Conservation (phyloP, 2,113 vertebrate species). For the Sialia sialis region DNA sequence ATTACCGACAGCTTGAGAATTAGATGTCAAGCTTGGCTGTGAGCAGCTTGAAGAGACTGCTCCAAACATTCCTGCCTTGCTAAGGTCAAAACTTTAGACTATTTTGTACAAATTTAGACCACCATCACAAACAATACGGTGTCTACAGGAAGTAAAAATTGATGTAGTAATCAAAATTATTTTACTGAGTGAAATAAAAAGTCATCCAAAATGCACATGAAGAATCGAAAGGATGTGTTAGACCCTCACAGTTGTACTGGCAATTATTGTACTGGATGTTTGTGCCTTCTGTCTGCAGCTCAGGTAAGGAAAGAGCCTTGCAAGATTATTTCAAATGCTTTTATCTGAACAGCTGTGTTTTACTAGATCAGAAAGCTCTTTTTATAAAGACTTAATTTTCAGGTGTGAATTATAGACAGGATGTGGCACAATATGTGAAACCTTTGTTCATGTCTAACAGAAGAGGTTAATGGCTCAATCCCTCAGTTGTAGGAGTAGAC, state of each 20-base stretch:
- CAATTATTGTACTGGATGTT: not conserved
- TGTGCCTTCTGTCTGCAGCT: not conserved
- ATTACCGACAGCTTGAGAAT: not conserved
- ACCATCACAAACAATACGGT: accelerated
- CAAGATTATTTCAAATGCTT: not conserved
- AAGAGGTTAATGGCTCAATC: not conserved
- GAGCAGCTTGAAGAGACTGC: not conserved
- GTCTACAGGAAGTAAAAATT: not conserved
- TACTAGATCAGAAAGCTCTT: not conserved
- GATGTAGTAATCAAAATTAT: not conserved
- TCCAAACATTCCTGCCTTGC: not conserved
- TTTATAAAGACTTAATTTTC: not conserved
- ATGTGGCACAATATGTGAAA: not conserved
- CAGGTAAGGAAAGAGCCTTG: not conserved
- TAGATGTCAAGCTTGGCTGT: not conserved
- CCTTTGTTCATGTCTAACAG: not conserved
- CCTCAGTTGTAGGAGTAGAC: not conserved
- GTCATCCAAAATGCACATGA: not conserved
- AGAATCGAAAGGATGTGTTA: not conserved
- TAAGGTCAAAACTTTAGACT: not conserved
- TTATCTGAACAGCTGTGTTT: not conserved
- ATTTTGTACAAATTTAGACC: not conserved
- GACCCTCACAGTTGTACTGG: not conserved
- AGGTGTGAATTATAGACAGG: not conserved
- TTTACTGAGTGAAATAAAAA: not conserved